Evolutionary conservation across 2,113 vertebrate species (phyloP).

Genomic region (Lampris incognitus): DNA sequence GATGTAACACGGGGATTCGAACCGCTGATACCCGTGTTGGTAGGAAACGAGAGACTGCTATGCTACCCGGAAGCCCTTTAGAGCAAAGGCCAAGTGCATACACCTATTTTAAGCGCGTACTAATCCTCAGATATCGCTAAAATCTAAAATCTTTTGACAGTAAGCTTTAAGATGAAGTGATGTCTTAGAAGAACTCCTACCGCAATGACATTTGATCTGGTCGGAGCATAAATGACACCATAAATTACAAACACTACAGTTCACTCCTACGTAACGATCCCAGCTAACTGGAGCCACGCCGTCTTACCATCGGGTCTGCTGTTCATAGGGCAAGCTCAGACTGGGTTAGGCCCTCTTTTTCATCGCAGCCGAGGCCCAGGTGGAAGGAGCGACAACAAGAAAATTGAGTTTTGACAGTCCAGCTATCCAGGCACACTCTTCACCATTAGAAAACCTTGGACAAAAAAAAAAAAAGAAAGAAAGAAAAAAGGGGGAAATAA

Average conservation of each 20-base stretch:
- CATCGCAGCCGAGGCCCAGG: constrained; percentile 79
- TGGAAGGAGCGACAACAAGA: constrained; percentile 55
- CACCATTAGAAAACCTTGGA: constrained; percentile 22
- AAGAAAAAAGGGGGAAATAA: background rate
- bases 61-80: background rate
- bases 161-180: too few species aligned
- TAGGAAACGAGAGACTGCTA: too few species aligned
- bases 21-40: too few species aligned
- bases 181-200: too few species aligned
- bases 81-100: constrained; percentile 2
- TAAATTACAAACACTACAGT: background rate
- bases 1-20: too few species aligned
- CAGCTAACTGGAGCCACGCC: constrained; percentile 23
- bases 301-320: constrained; percentile 88
- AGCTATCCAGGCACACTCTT: background rate
- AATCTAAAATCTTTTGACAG: background rate
- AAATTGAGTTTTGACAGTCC: constrained; percentile 42
- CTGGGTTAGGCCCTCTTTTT: constrained; percentile 83
- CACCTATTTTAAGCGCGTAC: background rate
- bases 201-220: too few species aligned
- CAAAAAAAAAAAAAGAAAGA: constrained; percentile 16
- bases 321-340: constrained; percentile 84
- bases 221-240: background rate
- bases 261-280: constrained; percentile 12
- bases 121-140: background rate